Base-by-base conservation (phyloP, 1,140 invertebrate species). In the Muscidifurax raptorellus region DNA sequence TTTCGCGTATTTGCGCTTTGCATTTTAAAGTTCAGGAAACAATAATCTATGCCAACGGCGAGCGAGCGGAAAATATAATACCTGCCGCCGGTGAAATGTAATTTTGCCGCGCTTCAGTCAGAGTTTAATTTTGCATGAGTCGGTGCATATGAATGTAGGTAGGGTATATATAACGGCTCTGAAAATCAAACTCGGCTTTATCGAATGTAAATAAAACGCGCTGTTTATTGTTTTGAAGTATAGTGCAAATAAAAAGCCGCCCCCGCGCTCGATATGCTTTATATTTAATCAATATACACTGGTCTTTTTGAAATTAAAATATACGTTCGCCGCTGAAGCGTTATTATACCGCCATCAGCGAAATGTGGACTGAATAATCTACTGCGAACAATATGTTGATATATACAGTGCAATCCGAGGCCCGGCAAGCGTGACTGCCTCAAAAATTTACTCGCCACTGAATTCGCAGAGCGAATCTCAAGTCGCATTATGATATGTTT, bases 1-100 rank as follows among this genome's bases (percentile, higher is more conserved):
- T 80, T 80, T 80, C 30, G 25, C 12, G 32, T 67, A 36, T 79
- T 67, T 66, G 12, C 27, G 59, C 18, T 32, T 7, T 66, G 40
- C 6, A 64, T 78, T 78, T 78, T 12, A 78, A 78, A 66, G 30
- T 18, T 64, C 52, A 66, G 52, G 22, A 66, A 64, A 66, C 52
- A 78, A 66, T 78, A 13, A 25, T 66, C 40, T 59, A 28, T 18
- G 40, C 25, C 15, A 27, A 13, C 13, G 47, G 25, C 15, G 13
- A 28, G n/a, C n/a, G 13, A 47, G 36, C 36, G 22, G 13, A 18
- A 77, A 64, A 78, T 78, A 77, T 59, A 18, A 59, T 18, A 0
- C 52, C 0, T 18, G 13, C 40, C 2, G 7, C 13, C 13, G 9
- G 27, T 6, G n/a, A 44, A 44, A 40, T 74, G 2, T 44, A 74